These are phyloP conservation scores for Sminthurinus aureus DNA, from an alignment of 2,888 invertebrate species.

Conservation along the genomic window DNA sequence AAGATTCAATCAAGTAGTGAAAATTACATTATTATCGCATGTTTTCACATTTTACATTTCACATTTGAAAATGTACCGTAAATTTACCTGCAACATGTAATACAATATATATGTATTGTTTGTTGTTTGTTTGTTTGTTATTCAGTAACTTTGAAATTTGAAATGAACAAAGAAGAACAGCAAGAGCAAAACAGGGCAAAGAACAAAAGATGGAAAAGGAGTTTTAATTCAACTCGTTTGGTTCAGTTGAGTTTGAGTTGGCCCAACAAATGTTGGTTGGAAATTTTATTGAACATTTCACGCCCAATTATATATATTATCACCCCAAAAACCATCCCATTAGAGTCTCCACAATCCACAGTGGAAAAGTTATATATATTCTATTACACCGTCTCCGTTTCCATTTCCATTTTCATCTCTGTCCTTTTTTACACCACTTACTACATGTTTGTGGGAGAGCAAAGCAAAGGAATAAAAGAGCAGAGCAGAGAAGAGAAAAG, in stretches of 20 bases:
- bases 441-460: neutral
- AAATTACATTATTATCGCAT: too few relatives aligned
- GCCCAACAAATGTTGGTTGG: conserved; percentile 5
- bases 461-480: too few relatives aligned
- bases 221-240: too few relatives aligned
- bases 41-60: too few relatives aligned
- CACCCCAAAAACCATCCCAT: neutral
- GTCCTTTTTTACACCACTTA: neutral
- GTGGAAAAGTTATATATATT: neutral
- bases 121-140: too few relatives aligned
- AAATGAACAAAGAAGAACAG: neutral
- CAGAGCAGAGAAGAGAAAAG: too few relatives aligned
- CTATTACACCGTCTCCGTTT: neutral
- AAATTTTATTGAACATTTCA: conserved; percentile 25
- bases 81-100: neutral
- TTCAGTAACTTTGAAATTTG: neutral
- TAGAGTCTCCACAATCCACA: neutral
- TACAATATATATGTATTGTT: neutral
- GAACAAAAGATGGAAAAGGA: neutral
- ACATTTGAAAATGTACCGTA: too few relatives aligned
- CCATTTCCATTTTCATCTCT: too few relatives aligned
- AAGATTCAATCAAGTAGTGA: too few relatives aligned
- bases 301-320: conserved; percentile 11
- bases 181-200: neutral
- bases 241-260: too few relatives aligned